Percentiles rank a stretch among this genome's conserved stretches.
phyloP scores from a whole-genome alignment of 1,140 invertebrate genomes.

The Trichonephila inaurata region DNA sequence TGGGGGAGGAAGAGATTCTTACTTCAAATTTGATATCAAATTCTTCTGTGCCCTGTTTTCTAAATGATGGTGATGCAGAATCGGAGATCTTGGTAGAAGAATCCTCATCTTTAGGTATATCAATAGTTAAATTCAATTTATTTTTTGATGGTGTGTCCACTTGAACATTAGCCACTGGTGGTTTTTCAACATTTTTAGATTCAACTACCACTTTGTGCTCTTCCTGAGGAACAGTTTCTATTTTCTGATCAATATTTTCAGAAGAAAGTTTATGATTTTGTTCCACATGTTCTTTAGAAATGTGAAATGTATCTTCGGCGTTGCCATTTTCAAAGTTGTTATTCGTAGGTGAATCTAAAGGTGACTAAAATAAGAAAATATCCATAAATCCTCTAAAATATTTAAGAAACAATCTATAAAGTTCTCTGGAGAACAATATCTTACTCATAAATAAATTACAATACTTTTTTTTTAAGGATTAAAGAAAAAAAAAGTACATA shows the following conservation, averaged over 20 bases:
- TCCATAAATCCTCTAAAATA: neutral
- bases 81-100: neutral
- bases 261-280: slow-evolving; percentile 29
- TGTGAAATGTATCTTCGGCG: neutral
- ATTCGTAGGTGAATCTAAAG: neutral
- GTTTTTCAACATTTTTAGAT: neutral
- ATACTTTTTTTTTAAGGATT: too few species aligned
- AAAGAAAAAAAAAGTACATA: too few species aligned
- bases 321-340: slow-evolving; percentile 66
- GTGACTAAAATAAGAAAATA: neutral
- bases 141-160: slow-evolving; percentile 58
- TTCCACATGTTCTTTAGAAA: neutral
- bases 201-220: neutral
- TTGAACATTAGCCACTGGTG: slow-evolving; percentile 3
- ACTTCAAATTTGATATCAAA: slow-evolving; percentile 74
- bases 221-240: neutral
- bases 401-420: neutral
- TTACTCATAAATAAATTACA: too few species aligned
- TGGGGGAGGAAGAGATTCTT: neutral
- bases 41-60: slow-evolving; percentile 55
- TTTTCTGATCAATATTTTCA: slow-evolving; percentile 15
- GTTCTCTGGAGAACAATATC: too few species aligned
- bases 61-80: slow-evolving; percentile 49
- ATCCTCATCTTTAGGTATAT: slow-evolving; percentile 71
- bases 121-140: slow-evolving; percentile 69